phyloP scores from a whole-genome alignment of 1,140 invertebrate species.

The Aphelinus certus region DNA sequence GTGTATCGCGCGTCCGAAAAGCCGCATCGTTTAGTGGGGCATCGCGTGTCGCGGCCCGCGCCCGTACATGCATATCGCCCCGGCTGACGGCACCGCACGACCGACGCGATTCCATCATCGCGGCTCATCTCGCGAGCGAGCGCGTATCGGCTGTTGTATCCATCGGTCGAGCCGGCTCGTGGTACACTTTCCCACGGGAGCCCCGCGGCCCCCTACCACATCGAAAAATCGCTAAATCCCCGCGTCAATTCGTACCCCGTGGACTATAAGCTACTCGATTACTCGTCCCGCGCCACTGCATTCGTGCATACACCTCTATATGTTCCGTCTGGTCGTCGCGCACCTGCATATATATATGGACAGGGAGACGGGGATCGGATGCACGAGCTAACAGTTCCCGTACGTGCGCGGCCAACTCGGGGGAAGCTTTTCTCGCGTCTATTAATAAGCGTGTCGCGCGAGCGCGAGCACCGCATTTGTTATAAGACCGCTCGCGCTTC shows the following conservation, averaged over 20 bases:
- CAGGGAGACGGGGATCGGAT: too few species aligned
- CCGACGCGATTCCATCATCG: conserved; percentile 39
- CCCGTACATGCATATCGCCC: not conserved
- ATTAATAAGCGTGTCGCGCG: too few species aligned
- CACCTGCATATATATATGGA: too few species aligned
- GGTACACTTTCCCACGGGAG: not conserved
- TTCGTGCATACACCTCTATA: conserved; percentile 19
- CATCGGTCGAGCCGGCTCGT: not conserved
- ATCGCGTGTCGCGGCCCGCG: not conserved
- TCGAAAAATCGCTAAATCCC: too few species aligned
- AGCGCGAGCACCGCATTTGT: too few species aligned
- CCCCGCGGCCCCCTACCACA: not conserved
- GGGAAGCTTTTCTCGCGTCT: too few species aligned
- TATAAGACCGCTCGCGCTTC: too few species aligned
- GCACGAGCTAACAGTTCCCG: too few species aligned
- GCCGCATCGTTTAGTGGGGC: not conserved
- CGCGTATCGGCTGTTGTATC: conserved; percentile 10
- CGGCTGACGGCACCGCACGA: conserved; percentile 13
- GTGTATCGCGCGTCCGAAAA: not conserved
- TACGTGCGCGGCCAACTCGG: too few species aligned
- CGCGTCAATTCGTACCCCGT: too few species aligned
- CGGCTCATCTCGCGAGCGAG: conserved; percentile 5
- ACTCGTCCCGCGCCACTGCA: conserved; percentile 27
- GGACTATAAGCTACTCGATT: conserved; percentile 31
- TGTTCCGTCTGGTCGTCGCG: too few species aligned